Conservation (phyloP, 2,797 vertebrate genomes). For the Mastacembelus armatus region DNA sequence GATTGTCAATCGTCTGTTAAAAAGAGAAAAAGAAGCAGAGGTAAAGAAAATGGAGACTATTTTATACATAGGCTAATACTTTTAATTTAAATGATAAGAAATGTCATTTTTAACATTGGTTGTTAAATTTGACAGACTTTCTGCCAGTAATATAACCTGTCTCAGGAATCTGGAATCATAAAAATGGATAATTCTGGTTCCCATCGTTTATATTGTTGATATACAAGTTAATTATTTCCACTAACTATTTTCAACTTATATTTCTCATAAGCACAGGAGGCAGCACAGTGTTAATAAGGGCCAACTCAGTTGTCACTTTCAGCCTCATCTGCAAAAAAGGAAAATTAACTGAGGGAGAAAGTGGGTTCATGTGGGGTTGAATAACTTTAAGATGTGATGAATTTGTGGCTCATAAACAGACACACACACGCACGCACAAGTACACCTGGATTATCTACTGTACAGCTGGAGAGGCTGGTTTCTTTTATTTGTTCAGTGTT, state of each 20-base stretch:
- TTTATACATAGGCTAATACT: neutral
- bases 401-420: constrained; percentile 1
- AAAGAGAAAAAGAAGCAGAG: neutral
- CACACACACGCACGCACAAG: neutral
- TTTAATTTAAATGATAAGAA: neutral
- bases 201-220: constrained; percentile 18
- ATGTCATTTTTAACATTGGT: neutral
- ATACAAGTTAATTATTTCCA: neutral
- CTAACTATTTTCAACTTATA: constrained; percentile 26
- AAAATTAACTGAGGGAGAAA: constrained; percentile 39
- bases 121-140: constrained; percentile 3
- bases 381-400: constrained; percentile 39
- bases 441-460: neutral
- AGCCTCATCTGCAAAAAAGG: too few species aligned
- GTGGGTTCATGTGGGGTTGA: constrained; percentile 24
- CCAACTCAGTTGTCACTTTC: constrained; percentile 28
- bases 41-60: neutral
- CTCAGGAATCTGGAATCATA: neutral
- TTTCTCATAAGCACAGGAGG: constrained; percentile 36
- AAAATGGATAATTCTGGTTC: neutral
- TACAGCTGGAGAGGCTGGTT: neutral
- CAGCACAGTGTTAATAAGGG: constrained; percentile 24
- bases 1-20: too few species aligned
- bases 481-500: constrained; percentile 6
- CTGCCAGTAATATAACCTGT: neutral